These are phyloP conservation scores for Aphodius sticticus DNA, from an alignment of 2,888 invertebrate species.

Conservation along the genomic window DNA sequence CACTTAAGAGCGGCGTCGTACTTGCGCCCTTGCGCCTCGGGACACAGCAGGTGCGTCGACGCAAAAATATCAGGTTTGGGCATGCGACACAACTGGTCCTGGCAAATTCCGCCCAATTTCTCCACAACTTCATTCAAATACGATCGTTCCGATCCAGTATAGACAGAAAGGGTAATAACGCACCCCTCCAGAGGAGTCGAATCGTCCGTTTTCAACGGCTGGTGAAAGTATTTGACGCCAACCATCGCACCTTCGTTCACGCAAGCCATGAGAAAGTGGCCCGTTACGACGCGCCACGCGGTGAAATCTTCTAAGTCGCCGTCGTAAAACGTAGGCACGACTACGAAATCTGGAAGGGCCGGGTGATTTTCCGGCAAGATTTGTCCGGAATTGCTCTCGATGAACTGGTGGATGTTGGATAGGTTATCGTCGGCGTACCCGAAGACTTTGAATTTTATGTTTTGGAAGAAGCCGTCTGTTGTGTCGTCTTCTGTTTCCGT, in stretches of 20 bases:
- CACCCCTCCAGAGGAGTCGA: slow-evolving; percentile 69
- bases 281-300: slow-evolving; percentile 37
- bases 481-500: slow-evolving; percentile 40
- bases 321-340: slow-evolving; percentile 67
- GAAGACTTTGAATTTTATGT: slow-evolving; percentile 56
- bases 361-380: slow-evolving; percentile 61
- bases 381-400: slow-evolving; percentile 66
- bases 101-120: slow-evolving; percentile 72
- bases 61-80: slow-evolving; percentile 63
- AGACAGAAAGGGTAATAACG: slow-evolving; percentile 83
- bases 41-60: slow-evolving; percentile 84
- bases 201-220: slow-evolving; percentile 65
- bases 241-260: slow-evolving; percentile 66
- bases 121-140: slow-evolving; percentile 76
- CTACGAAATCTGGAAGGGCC: slow-evolving; percentile 70
- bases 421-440: slow-evolving; percentile 61
- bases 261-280: slow-evolving; percentile 76
- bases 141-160: slow-evolving; percentile 74
- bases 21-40: slow-evolving; percentile 78
- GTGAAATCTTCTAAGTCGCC: slow-evolving; percentile 47
- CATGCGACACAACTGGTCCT: slow-evolving; percentile 72
- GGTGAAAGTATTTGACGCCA: slow-evolving; percentile 75
- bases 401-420: slow-evolving; percentile 58
- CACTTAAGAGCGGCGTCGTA: slow-evolving; percentile 85
- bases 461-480: slow-evolving; percentile 42